Conservation (phyloP, 2,797 vertebrate genomes). For the Thunnus albacares region DNA sequence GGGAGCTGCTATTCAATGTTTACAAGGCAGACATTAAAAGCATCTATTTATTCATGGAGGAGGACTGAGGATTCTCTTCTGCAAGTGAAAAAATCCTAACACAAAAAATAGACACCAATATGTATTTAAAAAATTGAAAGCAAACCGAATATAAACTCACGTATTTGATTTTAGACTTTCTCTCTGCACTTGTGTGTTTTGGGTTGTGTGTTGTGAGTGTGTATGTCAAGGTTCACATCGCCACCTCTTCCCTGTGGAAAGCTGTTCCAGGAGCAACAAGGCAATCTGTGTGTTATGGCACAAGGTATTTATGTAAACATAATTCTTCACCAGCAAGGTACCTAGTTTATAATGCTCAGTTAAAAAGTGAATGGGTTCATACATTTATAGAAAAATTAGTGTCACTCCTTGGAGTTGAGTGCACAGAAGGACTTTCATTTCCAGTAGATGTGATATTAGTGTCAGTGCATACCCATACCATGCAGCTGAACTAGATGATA, state of each 20-base stretch:
- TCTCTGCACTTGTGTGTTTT: not conserved
- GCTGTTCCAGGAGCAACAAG: constrained; percentile 41
- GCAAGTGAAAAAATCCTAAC: not conserved
- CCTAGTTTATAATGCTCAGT: constrained; percentile 21
- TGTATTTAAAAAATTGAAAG: constrained; percentile 16
- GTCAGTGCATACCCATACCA: not conserved
- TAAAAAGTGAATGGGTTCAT: constrained; percentile 39
- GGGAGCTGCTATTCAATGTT: constrained; percentile 38
- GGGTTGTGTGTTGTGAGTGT: not conserved
- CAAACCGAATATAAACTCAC: constrained; percentile 5
- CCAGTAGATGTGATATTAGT: constrained; percentile 14
- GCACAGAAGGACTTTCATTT: constrained; percentile 7
- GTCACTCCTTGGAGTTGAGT: constrained; percentile 10
- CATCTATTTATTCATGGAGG: constrained; percentile 26
- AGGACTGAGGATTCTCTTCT: constrained; percentile 28
- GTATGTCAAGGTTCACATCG: constrained; percentile 26
- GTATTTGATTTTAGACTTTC: not conserved
- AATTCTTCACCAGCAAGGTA: constrained; percentile 6
- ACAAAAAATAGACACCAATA: constrained; percentile 2
- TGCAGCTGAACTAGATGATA: not conserved
- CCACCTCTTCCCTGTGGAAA: constrained; percentile 34
- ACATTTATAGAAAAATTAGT: constrained; percentile 33
- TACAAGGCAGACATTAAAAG: constrained; percentile 42
- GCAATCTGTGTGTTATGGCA: constrained; percentile 46
- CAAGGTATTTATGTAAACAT: constrained; percentile 48